Evolutionary conservation across 2,888 invertebrate genomes (phyloP).

Genomic region (Oscheius myriophilus): DNA sequence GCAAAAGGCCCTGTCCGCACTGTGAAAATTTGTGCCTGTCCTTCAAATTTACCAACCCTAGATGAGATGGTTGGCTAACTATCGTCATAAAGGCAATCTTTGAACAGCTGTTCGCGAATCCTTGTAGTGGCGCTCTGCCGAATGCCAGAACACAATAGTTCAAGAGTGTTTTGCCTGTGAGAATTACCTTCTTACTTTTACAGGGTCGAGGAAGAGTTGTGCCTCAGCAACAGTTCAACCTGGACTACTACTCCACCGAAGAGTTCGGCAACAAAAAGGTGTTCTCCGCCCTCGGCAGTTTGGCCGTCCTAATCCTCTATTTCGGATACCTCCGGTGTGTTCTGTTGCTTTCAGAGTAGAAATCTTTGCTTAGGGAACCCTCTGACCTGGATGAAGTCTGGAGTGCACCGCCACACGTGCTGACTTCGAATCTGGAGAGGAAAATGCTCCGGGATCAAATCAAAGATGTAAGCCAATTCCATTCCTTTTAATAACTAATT

Average conservation of each 20-base stretch:
- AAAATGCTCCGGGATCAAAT: conserved; percentile 62
- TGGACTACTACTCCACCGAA: conserved; percentile 59
- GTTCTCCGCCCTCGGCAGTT: conserved; percentile 50
- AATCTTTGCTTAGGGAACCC: conserved; percentile 48
- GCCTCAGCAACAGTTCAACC: conserved; percentile 23
- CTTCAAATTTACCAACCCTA: no score
- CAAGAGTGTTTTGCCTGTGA: no score
- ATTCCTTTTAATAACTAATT: neutral
- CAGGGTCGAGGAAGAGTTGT: conserved; percentile 39
- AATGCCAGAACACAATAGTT: no score
- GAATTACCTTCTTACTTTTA: conserved; percentile 9
- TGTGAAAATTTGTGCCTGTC: no score
- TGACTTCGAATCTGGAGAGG: conserved; percentile 61
- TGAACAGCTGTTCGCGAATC: no score
- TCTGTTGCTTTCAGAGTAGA: neutral
- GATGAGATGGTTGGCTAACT: no score
- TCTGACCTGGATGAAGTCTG: conserved; percentile 64
- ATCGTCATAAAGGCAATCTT: no score
- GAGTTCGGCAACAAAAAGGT: conserved; percentile 53
- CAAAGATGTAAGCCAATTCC: conserved; percentile 33
- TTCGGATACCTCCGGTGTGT: conserved; percentile 58
- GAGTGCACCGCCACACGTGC: conserved; percentile 58
- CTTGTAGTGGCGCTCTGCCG: no score
- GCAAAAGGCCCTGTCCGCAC: no score
- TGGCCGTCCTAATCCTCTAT: conserved; percentile 55